Conservation (phyloP, 2,113 vertebrate species). For the Guaruba guarouba region DNA sequence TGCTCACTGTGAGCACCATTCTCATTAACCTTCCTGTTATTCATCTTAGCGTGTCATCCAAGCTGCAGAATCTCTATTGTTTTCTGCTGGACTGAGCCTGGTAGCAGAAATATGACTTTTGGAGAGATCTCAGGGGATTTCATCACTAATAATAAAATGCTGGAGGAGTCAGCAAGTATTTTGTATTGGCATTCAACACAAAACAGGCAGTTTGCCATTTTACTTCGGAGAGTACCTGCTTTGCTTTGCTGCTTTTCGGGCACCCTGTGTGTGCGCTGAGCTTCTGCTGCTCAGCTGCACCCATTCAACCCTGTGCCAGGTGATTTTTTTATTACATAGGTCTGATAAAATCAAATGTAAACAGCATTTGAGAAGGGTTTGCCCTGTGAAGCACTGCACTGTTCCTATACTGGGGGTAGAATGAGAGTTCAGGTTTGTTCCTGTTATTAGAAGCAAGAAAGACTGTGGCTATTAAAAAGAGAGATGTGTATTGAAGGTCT, state of each 20-base stretch:
- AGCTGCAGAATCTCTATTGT: neutral
- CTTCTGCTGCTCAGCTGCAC: neutral
- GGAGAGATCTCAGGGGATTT: neutral
- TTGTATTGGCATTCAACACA: neutral
- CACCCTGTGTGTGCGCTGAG: neutral
- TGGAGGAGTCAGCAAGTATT: neutral
- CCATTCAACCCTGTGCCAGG: neutral
- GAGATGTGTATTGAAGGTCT: neutral
- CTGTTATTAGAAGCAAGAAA: neutral
- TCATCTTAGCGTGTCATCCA: neutral
- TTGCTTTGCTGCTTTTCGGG: neutral
- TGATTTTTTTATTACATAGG: neutral
- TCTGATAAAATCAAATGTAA: neutral
- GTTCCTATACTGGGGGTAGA: neutral
- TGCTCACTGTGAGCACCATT: neutral
- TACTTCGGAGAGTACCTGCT: neutral
- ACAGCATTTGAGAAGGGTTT: neutral
- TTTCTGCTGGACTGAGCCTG: neutral
- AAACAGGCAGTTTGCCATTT: neutral
- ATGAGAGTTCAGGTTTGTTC: neutral
- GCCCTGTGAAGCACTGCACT: neutral
- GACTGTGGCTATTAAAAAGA: accelerated
- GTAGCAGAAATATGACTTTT: neutral
- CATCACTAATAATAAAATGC: neutral
- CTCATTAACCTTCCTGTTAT: neutral